phyloP scores from a whole-genome alignment of 2,797 vertebrate genomes.

The Potorous gilbertii region DNA sequence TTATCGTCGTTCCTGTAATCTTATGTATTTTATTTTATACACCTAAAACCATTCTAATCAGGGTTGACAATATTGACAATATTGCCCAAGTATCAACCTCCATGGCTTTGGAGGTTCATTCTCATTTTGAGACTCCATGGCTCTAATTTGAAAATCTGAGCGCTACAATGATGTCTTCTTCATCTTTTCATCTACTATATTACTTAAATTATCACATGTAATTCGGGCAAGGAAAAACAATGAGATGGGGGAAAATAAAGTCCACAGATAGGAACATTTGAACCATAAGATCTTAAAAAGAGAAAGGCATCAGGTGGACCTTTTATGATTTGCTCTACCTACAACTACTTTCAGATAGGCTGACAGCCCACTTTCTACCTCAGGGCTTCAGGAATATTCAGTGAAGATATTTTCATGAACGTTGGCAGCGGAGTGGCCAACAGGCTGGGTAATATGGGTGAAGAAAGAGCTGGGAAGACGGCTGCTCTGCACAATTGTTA shows the following conservation, averaged over 20 bases:
- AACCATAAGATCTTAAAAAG: neutral
- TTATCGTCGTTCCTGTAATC: neutral
- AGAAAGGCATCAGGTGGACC: neutral
- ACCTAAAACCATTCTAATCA: neutral
- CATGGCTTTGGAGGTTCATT: neutral
- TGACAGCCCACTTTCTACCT: neutral
- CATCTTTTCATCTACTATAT: neutral
- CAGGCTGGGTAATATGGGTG: neutral
- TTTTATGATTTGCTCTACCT: neutral
- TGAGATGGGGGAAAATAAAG: neutral
- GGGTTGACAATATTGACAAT: neutral
- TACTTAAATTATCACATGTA: neutral
- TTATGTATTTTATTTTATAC: neutral
- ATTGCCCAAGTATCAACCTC: neutral
- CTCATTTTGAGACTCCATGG: neutral
- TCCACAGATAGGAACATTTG: neutral
- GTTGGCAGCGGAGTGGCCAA: neutral
- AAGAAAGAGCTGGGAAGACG: neutral
- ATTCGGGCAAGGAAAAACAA: neutral
- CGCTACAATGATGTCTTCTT: neutral
- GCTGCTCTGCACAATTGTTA: neutral
- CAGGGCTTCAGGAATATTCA: neutral
- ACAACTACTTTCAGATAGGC: neutral
- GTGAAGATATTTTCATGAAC: neutral
- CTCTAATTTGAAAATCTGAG: constrained; percentile 9